Conservation (phyloP, 2,888 invertebrate genomes). For the Drosophila rubida region DNA sequence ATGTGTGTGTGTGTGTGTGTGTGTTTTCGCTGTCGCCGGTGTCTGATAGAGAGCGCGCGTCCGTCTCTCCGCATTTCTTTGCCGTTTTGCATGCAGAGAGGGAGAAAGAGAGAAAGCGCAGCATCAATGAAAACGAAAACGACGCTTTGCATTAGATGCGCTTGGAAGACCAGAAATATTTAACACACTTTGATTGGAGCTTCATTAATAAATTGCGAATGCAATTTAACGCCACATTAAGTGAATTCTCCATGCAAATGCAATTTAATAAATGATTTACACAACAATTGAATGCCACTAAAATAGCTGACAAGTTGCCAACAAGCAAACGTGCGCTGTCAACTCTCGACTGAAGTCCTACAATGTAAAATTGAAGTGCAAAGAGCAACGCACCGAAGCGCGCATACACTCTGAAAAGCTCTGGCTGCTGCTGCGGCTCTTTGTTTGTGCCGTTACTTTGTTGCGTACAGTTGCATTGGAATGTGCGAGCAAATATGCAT, state of each 20-base stretch:
- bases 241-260: slow-evolving; percentile 11
- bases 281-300: slow-evolving; percentile 14
- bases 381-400: slow-evolving; percentile 17
- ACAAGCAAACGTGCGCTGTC: slow-evolving; percentile 8
- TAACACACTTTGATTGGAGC: background rate
- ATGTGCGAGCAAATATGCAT: background rate
- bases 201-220: background rate
- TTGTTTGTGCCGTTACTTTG: background rate
- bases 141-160: background rate
- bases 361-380: background rate
- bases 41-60: slow-evolving; percentile 21
- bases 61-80: too few relatives aligned
- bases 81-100: slow-evolving; percentile 14
- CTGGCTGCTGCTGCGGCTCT: too few relatives aligned
- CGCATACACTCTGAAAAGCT: slow-evolving; percentile 25
- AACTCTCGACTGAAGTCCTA: slow-evolving; percentile 6
- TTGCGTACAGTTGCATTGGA: background rate
- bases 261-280: slow-evolving; percentile 1
- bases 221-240: slow-evolving; percentile 13
- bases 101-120: slow-evolving; percentile 35
- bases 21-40: slow-evolving; percentile 40
- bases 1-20: slow-evolving; percentile 26
- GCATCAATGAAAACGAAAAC: slow-evolving; percentile 53
- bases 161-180: background rate
- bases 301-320: slow-evolving; percentile 21